These are phyloP conservation scores for Galendromus occidentalis DNA, from an alignment of 1,140 invertebrate genomes.

Conservation along the genomic window DNA sequence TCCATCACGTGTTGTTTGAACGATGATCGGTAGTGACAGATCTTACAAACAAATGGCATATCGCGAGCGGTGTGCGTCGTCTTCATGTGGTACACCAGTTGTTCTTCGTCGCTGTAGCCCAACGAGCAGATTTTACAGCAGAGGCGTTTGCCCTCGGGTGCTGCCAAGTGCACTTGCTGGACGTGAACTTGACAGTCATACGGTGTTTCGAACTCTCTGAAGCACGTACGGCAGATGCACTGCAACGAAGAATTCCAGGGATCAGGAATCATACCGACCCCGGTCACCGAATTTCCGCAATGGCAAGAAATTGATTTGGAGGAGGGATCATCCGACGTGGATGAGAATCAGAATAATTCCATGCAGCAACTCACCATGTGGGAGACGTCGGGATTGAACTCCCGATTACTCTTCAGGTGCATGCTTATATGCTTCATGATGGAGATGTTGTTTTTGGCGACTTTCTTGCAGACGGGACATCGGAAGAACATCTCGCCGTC, in stretches of 20 bases:
- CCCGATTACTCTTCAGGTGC: not conserved
- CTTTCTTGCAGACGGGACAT: constrained; percentile 7
- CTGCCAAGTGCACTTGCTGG: not conserved
- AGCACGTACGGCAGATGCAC: not conserved
- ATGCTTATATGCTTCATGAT: constrained; percentile 7
- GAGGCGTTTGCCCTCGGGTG: not conserved
- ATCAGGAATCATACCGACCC: too few species aligned
- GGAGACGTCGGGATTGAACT: not conserved
- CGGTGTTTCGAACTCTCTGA: not conserved
- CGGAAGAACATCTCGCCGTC: constrained; percentile 8
- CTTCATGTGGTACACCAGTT: constrained; percentile 4
- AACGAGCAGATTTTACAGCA: constrained; percentile 8
- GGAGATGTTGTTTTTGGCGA: constrained; percentile 9
- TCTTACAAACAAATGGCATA: constrained; percentile 3
- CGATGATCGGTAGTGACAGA: constrained; percentile 4
- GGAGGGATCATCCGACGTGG: not conserved
- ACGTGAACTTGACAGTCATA: constrained; percentile 3
- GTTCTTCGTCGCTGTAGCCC: not conserved
- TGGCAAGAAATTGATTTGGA: too few species aligned
- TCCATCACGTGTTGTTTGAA: constrained; percentile 1
- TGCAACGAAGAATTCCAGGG: not conserved
- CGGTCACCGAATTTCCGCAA: too few species aligned
- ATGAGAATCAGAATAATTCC: not conserved
- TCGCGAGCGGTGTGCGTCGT: not conserved
- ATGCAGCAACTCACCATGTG: not conserved